These are phyloP conservation scores for Ophion ellenae DNA, from an alignment of 2,888 invertebrate genomes.

Conservation along the genomic window DNA sequence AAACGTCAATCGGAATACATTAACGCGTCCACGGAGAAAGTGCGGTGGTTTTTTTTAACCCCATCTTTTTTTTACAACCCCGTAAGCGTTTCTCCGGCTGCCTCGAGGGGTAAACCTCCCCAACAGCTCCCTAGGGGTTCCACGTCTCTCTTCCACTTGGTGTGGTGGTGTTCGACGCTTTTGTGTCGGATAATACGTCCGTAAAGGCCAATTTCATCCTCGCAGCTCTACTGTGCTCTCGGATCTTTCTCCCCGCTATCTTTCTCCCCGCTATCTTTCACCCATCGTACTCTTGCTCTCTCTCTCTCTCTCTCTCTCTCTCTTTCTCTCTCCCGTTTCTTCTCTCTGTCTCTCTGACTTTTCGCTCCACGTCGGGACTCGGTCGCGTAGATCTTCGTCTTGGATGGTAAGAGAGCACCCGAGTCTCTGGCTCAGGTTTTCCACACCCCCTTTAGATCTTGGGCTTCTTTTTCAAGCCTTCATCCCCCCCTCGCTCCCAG, in stretches of 20 bases:
- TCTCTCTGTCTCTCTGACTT: constrained; percentile 41
- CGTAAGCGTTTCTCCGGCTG: constrained; percentile 32
- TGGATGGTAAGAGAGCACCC: constrained; percentile 16
- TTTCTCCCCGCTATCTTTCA: constrained; percentile 71
- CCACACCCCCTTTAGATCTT: constrained; percentile 19
- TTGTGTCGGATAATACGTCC: constrained; percentile 66
- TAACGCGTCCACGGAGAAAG: constrained; percentile 57
- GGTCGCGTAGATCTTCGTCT: constrained; percentile 31
- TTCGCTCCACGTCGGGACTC: constrained; percentile 39
- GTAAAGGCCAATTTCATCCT: constrained; percentile 65
- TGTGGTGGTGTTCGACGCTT: constrained; percentile 59
- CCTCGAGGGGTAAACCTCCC: constrained; percentile 30
- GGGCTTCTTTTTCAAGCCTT: constrained; percentile 47
- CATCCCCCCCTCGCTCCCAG: background rate
- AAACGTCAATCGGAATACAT: constrained; percentile 74
- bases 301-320: constrained; percentile 60
- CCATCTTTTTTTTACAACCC: constrained; percentile 22
- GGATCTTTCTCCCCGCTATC: constrained; percentile 70
- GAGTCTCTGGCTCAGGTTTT: constrained; percentile 37
- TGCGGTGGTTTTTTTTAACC: constrained; percentile 18
- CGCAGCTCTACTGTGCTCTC: constrained; percentile 50
- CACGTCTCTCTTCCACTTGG: constrained; percentile 25
- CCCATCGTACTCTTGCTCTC: constrained; percentile 29
- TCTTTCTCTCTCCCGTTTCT: constrained; percentile 37
- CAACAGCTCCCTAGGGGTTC: constrained; percentile 37